Conservation (phyloP, 1,140 invertebrate genomes). For the Microplitis demolitor region DNA sequence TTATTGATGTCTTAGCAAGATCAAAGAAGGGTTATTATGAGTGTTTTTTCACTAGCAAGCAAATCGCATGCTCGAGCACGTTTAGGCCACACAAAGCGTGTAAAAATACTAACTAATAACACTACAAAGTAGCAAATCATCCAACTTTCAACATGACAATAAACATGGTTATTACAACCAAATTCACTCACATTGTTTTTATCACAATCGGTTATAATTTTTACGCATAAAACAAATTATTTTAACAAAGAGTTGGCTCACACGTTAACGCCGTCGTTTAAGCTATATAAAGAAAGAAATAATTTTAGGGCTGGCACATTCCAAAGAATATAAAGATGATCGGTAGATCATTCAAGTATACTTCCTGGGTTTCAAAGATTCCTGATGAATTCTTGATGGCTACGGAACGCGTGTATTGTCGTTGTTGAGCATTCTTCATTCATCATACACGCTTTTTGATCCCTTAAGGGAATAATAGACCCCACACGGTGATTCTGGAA, state of each 20-base stretch:
- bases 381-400: slow-evolving; percentile 41
- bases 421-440: too few species aligned
- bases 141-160: slow-evolving; percentile 5
- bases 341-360: slow-evolving; percentile 51
- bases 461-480: too few species aligned
- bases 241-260: too few species aligned
- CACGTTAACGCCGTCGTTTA: background rate
- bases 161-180: too few species aligned
- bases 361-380: slow-evolving; percentile 45
- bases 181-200: too few species aligned
- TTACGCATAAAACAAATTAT: too few species aligned
- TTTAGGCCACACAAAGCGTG: slow-evolving; percentile 41
- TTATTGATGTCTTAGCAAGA: too few species aligned
- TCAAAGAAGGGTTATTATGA: background rate
- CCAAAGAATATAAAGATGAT: slow-evolving; percentile 35
- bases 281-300: slow-evolving; percentile 17
- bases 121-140: slow-evolving; percentile 48
- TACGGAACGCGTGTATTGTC: background rate
- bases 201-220: too few species aligned
- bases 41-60: slow-evolving; percentile 41
- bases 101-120: slow-evolving; percentile 38
- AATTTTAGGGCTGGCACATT: slow-evolving; percentile 35
- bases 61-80: slow-evolving; percentile 50
- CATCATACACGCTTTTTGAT: too few species aligned
- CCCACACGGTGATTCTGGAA: too few species aligned